phyloP scores from a whole-genome alignment of 2,888 invertebrate genomes.

The Sarcophaga rosellei region DNA sequence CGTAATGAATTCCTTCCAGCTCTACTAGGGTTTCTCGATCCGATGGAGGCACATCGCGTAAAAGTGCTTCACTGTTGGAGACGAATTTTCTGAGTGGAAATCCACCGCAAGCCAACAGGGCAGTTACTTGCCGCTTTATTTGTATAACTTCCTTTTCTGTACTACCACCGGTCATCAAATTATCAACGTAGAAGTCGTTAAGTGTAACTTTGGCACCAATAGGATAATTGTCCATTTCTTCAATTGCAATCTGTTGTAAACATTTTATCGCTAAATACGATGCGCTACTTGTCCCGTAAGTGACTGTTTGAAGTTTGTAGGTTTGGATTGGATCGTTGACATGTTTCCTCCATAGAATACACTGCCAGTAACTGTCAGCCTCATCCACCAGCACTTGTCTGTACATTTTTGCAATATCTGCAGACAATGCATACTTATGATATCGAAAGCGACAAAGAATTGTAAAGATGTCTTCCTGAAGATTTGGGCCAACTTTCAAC shows the following conservation, averaged over 20 bases:
- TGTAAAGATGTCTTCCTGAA: constrained; percentile 53
- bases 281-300: constrained; percentile 62
- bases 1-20: constrained; percentile 44
- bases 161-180: constrained; percentile 63
- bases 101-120: constrained; percentile 46
- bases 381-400: constrained; percentile 54
- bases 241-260: constrained; percentile 24
- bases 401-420: constrained; percentile 69
- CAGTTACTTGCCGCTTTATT: constrained; percentile 52
- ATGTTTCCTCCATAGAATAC: constrained; percentile 60
- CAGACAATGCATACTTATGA: constrained; percentile 53
- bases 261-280: constrained; percentile 49
- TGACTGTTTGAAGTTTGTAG: constrained; percentile 53
- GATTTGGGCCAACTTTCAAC: constrained; percentile 42
- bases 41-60: constrained; percentile 35
- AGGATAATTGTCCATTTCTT: constrained; percentile 60
- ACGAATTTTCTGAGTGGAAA: constrained; percentile 65
- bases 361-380: constrained; percentile 55
- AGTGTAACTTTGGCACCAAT: constrained; percentile 58
- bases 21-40: constrained; percentile 45
- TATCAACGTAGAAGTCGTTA: constrained; percentile 68
- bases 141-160: constrained; percentile 55
- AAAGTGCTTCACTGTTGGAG: constrained; percentile 45
- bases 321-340: neutral
- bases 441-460: constrained; percentile 60